Percentiles rank a stretch among this genome's conserved stretches.
These are phyloP conservation scores for Gorsachius magnificus DNA, from an alignment of 2,797 vertebrate species.

Conservation along the genomic window DNA sequence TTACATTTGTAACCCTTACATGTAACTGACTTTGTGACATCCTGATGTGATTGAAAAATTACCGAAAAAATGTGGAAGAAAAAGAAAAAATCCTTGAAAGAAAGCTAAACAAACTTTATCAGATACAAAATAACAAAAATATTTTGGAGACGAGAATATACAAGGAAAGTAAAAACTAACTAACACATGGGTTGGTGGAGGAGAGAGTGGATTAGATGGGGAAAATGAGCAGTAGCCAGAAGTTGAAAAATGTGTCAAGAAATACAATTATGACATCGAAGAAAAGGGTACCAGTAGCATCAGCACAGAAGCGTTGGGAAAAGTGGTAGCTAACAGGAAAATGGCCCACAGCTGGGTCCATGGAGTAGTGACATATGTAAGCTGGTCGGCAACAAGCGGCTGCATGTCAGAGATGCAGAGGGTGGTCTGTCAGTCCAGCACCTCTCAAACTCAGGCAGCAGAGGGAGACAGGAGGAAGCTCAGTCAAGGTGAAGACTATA, in stretches of 20 bases:
- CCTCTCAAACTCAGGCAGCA: not conserved
- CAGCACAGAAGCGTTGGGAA: not conserved
- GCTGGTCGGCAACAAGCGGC: rapidly evolving
- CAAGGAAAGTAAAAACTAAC: not conserved
- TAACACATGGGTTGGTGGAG: not conserved
- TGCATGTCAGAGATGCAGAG: not conserved
- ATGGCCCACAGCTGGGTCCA: not conserved
- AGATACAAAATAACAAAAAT: not conserved
- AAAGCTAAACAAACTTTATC: not conserved
- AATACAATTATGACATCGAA: not conserved
- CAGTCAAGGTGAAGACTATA: not conserved
- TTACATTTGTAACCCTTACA: not conserved
- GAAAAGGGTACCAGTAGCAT: not conserved
- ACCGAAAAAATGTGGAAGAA: not conserved
- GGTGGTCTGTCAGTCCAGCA: not conserved
- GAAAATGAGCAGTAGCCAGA: not conserved
- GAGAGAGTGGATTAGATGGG: not conserved
- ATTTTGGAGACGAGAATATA: not conserved
- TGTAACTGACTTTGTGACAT: not conserved
- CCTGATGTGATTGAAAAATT: not conserved
- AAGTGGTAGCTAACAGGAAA: not conserved
- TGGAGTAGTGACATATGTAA: not conserved
- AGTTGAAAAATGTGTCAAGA: not conserved
- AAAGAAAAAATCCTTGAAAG: not conserved
- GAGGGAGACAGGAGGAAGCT: not conserved